Conservation (phyloP, 2,888 invertebrate species). For the Pachymerium ferrugineum region DNA sequence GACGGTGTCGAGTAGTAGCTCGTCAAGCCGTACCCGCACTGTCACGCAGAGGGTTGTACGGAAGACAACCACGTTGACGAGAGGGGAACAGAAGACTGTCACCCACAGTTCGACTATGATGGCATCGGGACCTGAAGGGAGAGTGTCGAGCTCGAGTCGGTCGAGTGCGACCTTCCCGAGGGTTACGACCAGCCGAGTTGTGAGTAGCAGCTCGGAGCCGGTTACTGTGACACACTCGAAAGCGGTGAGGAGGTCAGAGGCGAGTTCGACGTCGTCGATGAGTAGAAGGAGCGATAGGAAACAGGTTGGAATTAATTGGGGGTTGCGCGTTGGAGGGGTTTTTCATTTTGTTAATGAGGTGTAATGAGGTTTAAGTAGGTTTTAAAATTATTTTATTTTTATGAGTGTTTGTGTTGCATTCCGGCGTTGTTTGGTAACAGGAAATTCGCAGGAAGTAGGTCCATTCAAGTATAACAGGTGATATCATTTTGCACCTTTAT, state of each 20-base stretch:
- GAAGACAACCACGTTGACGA: constrained; percentile 79
- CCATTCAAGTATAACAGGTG: not conserved
- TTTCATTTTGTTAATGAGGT: not conserved
- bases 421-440: not conserved
- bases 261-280: not conserved
- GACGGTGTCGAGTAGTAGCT: constrained; percentile 61
- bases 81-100: constrained; percentile 73
- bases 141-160: constrained; percentile 5
- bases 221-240: not conserved
- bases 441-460: not conserved
- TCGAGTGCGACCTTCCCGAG: constrained; percentile 13
- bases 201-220: not conserved
- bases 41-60: constrained; percentile 78
- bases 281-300: not conserved
- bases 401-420: not conserved
- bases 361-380: too few species aligned
- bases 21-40: constrained; percentile 71
- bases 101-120: constrained; percentile 55
- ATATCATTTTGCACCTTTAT: not conserved
- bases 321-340: not conserved
- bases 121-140: constrained; percentile 3
- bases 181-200: not conserved
- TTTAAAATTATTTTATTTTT: too few species aligned
- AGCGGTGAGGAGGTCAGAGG: not conserved
- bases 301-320: not conserved